phyloP scores from a whole-genome alignment of 2,888 invertebrate genomes.

The Sclerodermus sp. region DNA sequence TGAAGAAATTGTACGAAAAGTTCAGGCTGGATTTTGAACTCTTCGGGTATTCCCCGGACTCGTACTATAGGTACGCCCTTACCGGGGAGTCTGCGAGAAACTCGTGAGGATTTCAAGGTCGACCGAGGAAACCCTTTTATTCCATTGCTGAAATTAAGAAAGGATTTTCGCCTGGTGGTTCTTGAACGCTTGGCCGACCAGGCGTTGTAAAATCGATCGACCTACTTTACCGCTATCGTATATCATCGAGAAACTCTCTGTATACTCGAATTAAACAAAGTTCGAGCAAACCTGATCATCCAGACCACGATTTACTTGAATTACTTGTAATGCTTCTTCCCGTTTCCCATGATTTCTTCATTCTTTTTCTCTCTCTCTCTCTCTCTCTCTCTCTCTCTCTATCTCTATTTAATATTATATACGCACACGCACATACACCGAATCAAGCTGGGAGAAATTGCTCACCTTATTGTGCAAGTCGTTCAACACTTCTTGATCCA shows the following conservation, averaged over 20 bases:
- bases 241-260: conserved; percentile 24
- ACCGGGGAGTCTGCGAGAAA: no score
- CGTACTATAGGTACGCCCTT: conserved; percentile 48
- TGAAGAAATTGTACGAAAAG: conserved; percentile 55
- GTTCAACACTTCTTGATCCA: conserved; percentile 65
- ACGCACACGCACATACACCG: background rate
- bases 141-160: no score
- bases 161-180: no score
- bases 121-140: no score
- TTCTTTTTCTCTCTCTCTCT: no score
- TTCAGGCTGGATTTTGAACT: conserved; percentile 61
- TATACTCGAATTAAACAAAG: background rate
- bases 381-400: no score
- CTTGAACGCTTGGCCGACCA: no score
- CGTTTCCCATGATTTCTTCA: no score
- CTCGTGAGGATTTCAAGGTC: no score
- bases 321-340: no score
- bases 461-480: conserved; percentile 73
- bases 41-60: conserved; percentile 58
- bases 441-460: conserved; percentile 8
- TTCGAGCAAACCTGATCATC: background rate
- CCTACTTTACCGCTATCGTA: conserved; percentile 36
- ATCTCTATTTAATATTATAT: no score
- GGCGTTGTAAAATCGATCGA: conserved; percentile 41
- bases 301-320: no score